phyloP scores from a whole-genome alignment of 2,888 invertebrate genomes.

The Lacanobia oleracea region DNA sequence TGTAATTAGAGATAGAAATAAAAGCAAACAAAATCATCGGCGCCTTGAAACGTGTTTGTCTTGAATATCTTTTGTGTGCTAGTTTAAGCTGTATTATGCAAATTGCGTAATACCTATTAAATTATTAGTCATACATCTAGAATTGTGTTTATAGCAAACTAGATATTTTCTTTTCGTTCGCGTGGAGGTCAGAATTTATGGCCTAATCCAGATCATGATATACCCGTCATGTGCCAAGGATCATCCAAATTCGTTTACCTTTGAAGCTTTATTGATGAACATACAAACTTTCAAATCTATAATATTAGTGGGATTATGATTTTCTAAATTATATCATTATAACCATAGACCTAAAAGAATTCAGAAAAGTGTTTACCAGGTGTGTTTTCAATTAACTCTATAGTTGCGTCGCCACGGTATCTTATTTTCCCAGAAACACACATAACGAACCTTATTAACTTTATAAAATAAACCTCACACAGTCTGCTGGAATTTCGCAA shows the following conservation, averaged over 20 bases:
- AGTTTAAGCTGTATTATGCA: neutral
- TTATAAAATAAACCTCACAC: neutral
- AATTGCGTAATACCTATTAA: slow-evolving; percentile 1
- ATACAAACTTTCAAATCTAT: neutral
- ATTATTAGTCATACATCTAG: slow-evolving; percentile 14
- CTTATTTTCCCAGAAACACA: neutral
- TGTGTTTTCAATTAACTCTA: no score
- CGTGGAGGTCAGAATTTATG: neutral
- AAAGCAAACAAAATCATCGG: neutral
- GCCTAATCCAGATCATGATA: no score
- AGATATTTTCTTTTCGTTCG: neutral
- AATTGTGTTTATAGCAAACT: neutral
- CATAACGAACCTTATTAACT: neutral
- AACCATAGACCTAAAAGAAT: neutral
- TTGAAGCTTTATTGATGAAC: neutral
- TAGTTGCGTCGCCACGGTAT: neutral
- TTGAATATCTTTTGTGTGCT: neutral
- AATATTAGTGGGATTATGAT: no score
- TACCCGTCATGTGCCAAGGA: no score
- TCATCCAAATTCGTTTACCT: neutral
- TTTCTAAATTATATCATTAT: no score
- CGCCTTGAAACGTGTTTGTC: neutral
- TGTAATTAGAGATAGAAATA: slow-evolving; percentile 16
- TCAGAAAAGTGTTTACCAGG: neutral
- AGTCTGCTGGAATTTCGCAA: neutral